Evolutionary conservation across 2,888 invertebrate species (phyloP), one percentile per base, ranked within the genome.

Genomic region (Silvanus unidentatus): DNA sequence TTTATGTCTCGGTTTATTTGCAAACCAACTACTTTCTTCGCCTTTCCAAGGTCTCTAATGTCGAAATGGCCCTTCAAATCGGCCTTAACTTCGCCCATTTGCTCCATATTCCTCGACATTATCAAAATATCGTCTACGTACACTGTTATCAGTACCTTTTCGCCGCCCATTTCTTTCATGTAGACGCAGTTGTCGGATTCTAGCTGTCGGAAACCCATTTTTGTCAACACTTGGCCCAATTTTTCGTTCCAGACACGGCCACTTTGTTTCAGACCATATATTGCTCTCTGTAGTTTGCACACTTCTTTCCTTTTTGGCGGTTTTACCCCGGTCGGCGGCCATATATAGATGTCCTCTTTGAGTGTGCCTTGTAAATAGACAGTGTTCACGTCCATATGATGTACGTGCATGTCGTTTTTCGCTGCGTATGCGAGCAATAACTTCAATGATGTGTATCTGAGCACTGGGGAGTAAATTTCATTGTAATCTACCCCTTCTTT

Each of bases 191-290:
- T 22, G 8, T 22, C 22, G 3, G 22, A 3, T 22, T 22, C 22
- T 5, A 3, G 8, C 22, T 22, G 22, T 22, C 8, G 3, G 22
- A 22, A 22, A 5, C 8, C 22, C 3, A 22, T 3, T 5, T 22
- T 22, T 5, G 3, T 22, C 22, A 22, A 22, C 8, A 8, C 8
- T 22, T 3, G 4, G 22, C 8, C 8, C 22, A 22, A 22, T 22
- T 22, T 22, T 8, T 22, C 8, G 13, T 44, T 44, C 40, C 40
- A 40, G 8, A 35, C 16, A 9, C 40, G n/a, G 10, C 44, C 40
- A 11, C 44, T 44, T 27, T 44, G 44, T 28, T 40, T 44, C 11
- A 44, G 15, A 2, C 44, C 40, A 28, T 44, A 41, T 22, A 44
- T 44, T 1, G 44, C 29, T 36, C 40, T 44, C 27, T 35, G 13